Conservation (phyloP, 2,113 vertebrate genomes). For the Calyptomena viridis region DNA sequence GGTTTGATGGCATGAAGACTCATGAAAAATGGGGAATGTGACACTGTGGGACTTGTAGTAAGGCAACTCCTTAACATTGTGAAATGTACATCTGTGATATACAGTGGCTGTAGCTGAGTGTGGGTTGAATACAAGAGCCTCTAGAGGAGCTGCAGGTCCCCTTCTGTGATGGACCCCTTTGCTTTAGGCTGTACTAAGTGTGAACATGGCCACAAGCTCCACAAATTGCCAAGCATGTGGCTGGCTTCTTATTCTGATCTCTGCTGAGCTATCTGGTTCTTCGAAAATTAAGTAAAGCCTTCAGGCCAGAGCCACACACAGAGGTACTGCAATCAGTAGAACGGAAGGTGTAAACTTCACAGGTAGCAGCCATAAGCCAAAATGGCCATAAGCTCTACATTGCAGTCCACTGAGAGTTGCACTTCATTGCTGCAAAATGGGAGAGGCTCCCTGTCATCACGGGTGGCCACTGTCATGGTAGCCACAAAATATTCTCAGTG, state of each 20-base stretch:
- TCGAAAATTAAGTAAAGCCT: background rate
- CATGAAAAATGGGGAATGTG: background rate
- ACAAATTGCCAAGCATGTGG: background rate
- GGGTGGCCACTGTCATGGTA: background rate
- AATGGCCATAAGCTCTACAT: background rate
- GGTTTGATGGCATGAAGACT: background rate
- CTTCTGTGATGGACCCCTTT: background rate
- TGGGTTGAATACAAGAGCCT: background rate
- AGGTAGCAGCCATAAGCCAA: background rate
- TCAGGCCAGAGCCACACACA: background rate
- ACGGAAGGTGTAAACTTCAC: background rate
- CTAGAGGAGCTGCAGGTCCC: background rate
- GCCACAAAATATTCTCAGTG: background rate
- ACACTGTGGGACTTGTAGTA: background rate
- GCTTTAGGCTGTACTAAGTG: background rate
- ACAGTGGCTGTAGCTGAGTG: background rate
- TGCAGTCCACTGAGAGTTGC: background rate
- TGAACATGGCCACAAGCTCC: background rate
- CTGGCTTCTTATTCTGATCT: background rate
- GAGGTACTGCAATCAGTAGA: background rate
- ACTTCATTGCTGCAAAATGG: background rate
- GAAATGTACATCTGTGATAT: background rate
- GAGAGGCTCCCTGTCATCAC: background rate
- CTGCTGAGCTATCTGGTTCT: background rate
- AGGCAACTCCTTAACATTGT: background rate